Evolutionary conservation across 2,888 invertebrate species (phyloP), one percentile per base, ranked within the genome.

Genomic region (Melanchra persicariae): DNA sequence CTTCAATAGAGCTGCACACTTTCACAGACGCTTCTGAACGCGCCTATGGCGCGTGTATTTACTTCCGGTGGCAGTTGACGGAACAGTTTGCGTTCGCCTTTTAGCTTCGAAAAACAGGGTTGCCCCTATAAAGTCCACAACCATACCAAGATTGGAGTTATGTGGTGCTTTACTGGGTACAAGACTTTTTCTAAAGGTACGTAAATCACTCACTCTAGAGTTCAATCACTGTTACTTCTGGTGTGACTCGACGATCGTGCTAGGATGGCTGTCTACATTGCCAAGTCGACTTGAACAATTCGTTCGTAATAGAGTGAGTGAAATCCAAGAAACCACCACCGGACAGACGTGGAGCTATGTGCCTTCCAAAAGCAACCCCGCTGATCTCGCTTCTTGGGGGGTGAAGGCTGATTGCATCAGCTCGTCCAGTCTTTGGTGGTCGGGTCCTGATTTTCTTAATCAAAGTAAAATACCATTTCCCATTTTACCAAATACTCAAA

Each of bases 1-100:
- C n/a, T 5, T 15, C 7, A n/a, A 10, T 75, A 6, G 79, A 87
- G 60, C 5, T 88, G 0, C 87, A 88, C 70, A 54, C 70, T 1
- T 87, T 87, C 62, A 62, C 80, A 49, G 87, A 85, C n/a, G 77
- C 85, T 0, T 84, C 82, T 2, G 74, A 85, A 52, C n/a, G 45
- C 1, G 85, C 85, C 2, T 87, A 86, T 37, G 84, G 85, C 0
- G 63, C 77, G 1, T 84, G 81, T 67, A 37, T 76, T 12, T 87
- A 85, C n/a, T 19, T 45, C 2, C 8, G 45, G n/a, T 45, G 8
- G 19, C 45, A 6, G 45, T 45, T n/a, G 19, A 19, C 45, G 45
- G 19, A 45, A 45, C 45, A 45, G 19, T 45, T 45, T 45, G 45
- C 45, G 45, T 45, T 45, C 77, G 59, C n/a, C 68, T 87, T 0